A percentile compares a stretch with the other conserved stretches of the same genome.
Conservation (phyloP, 2,113 vertebrate species). For the Tyrannus savana region DNA sequence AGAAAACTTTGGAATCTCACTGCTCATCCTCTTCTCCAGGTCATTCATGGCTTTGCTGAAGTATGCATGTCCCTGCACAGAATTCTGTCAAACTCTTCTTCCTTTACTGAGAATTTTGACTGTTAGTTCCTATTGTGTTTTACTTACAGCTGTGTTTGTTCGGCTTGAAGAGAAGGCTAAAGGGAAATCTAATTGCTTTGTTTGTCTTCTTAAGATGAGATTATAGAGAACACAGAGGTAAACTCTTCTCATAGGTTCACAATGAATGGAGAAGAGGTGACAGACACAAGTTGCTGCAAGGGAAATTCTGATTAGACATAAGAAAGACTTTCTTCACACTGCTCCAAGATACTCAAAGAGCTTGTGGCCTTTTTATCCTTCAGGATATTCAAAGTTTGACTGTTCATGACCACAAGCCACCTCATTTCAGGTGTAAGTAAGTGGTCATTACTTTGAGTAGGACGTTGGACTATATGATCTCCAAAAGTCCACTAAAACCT, state of each 20-base stretch:
- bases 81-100: background rate
- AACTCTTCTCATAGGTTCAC: background rate
- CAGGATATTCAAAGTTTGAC: background rate
- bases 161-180: background rate
- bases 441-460: background rate
- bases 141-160: background rate
- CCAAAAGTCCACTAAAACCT: background rate
- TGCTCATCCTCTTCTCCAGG: background rate
- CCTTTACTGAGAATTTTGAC: background rate
- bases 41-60: background rate
- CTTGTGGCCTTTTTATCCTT: background rate
- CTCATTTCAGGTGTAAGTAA: background rate
- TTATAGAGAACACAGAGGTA: background rate
- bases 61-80: background rate
- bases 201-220: background rate
- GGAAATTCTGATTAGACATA: background rate
- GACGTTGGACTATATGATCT: background rate
- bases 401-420: background rate
- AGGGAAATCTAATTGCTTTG: background rate
- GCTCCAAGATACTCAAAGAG: background rate
- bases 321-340: background rate
- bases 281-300: background rate
- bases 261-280: background rate
- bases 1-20: background rate
- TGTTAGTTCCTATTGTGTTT: background rate